phyloP scores from a whole-genome alignment of 2,113 vertebrate species.

The Nansenia antarctica region DNA sequence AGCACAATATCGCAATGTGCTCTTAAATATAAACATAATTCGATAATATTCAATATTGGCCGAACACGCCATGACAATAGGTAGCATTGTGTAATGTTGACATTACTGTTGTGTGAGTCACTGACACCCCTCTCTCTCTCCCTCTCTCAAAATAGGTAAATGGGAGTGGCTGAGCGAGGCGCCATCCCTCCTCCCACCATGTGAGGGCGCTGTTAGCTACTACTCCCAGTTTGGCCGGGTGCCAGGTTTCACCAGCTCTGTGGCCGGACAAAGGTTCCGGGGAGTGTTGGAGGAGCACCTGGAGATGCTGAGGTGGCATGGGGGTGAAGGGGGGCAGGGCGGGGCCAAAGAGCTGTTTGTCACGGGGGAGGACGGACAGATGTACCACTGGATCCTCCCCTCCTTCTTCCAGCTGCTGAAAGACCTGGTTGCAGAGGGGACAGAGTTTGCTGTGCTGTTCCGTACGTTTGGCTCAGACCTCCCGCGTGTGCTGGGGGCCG shows the following conservation, averaged over 20 bases:
- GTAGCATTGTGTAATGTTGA: too few relatives aligned
- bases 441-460: slow-evolving; percentile 79
- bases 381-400: slow-evolving; percentile 87
- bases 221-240: slow-evolving; percentile 77
- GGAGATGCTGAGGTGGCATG: slow-evolving; percentile 79
- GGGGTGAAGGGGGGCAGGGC: slow-evolving; percentile 43
- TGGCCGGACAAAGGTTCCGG: slow-evolving; percentile 72
- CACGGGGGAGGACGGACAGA: slow-evolving; percentile 65
- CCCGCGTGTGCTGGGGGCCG: slow-evolving; percentile 66
- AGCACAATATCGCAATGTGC: too few relatives aligned
- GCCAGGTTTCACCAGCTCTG: slow-evolving; percentile 69
- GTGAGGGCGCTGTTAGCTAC: slow-evolving; percentile 75
- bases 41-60: too few relatives aligned
- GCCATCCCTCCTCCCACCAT: slow-evolving; percentile 78
- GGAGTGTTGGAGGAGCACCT: slow-evolving; percentile 74
- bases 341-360: slow-evolving; percentile 71
- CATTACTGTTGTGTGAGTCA: neutral
- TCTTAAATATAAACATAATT: too few relatives aligned
- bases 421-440: slow-evolving; percentile 67
- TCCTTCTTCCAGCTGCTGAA: slow-evolving; percentile 86
- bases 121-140: neutral
- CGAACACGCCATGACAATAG: neutral
- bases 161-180: slow-evolving; percentile 86
- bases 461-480: slow-evolving; percentile 86
- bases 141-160: slow-evolving; percentile 69